phyloP scores from a whole-genome alignment of 1,140 invertebrate species.

The Hormaphis cornu region DNA sequence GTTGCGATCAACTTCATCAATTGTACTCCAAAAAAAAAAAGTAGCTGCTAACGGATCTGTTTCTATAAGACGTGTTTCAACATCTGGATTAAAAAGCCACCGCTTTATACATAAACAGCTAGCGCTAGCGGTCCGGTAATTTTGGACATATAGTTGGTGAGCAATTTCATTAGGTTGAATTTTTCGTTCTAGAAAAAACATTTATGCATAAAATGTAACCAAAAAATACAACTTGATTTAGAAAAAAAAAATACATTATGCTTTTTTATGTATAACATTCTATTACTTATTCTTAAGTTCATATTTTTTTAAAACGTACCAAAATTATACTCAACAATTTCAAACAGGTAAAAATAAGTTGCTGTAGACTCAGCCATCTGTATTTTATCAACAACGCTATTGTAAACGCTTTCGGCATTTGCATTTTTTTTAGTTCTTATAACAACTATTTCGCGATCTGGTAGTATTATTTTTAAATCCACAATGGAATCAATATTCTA shows the following conservation, averaged over 20 bases:
- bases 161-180: slow-evolving; percentile 87
- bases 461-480: slow-evolving; percentile 77
- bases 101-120: slow-evolving; percentile 88
- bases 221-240: neutral
- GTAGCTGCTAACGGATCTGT: slow-evolving; percentile 53
- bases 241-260: no score
- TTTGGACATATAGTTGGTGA: slow-evolving; percentile 96
- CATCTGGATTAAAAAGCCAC: slow-evolving; percentile 80
- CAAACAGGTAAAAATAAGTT: slow-evolving; percentile 93
- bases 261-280: neutral
- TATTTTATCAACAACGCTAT: slow-evolving; percentile 78
- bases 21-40: slow-evolving; percentile 73
- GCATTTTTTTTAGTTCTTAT: slow-evolving; percentile 86
- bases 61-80: slow-evolving; percentile 60
- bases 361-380: slow-evolving; percentile 67
- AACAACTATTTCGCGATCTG: slow-evolving; percentile 69
- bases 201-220: slow-evolving; percentile 52
- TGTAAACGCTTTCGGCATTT: slow-evolving; percentile 83
- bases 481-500: slow-evolving; percentile 73
- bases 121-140: slow-evolving; percentile 95
- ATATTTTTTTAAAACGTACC: slow-evolving; percentile 49
- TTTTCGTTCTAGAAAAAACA: slow-evolving; percentile 68
- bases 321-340: slow-evolving; percentile 95
- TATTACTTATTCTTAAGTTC: neutral
- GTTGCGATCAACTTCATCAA: slow-evolving; percentile 90